Evolutionary conservation across 2,888 invertebrate genomes (phyloP), one percentile per base, ranked within the genome.

Genomic region (Drosophila barbarae): DNA sequence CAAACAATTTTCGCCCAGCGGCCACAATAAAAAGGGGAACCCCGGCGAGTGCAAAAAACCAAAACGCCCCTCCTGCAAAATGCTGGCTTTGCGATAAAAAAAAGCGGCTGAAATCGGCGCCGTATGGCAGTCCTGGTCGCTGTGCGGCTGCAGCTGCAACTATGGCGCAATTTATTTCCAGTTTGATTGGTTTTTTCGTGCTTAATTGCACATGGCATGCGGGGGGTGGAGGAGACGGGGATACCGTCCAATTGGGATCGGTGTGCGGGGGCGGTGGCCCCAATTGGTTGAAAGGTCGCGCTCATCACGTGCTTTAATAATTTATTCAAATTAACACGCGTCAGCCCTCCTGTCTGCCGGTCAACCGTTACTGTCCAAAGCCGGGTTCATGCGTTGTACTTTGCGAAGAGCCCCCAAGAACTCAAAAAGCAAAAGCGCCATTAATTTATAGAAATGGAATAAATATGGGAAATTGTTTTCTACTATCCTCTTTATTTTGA

Each of bases 251-350:
- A 41, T 39, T 41, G 50, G 35, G 18, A 61, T 52, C 10, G 51
- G 47, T 28, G 23, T 12, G 39, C 44, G 41, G 39, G 61, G 47
- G 51, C 12, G 41, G 35, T 49, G 39, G 59, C 49, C 49, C 42
- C 53, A 61, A 68, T 59, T 58, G 71, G 81, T 66, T 78, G 78
- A 77, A 81, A 84, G 74, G 78, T 73, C 71, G 76, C 76, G 76
- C 85, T 80, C 79, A 77, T 86, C 88, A 87, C 77, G 76, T 77
- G 73, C 77, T 79, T 82, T 86, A 86, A 84, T 86, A 85, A 84
- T 85, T 84, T 87, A 88, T 87, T 87, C 83, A 87, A 88, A 88
- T 87, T 87, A 88, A 86, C 87, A 86, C 84, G 72, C 85, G 49
- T 59, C 59, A 66, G 59, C 42, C 56, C 47, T 69, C 60, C 63